Evolutionary conservation across 2,797 vertebrate genomes (phyloP), one percentile per base, ranked within the genome.

Genomic region (Alauda arvensis): DNA sequence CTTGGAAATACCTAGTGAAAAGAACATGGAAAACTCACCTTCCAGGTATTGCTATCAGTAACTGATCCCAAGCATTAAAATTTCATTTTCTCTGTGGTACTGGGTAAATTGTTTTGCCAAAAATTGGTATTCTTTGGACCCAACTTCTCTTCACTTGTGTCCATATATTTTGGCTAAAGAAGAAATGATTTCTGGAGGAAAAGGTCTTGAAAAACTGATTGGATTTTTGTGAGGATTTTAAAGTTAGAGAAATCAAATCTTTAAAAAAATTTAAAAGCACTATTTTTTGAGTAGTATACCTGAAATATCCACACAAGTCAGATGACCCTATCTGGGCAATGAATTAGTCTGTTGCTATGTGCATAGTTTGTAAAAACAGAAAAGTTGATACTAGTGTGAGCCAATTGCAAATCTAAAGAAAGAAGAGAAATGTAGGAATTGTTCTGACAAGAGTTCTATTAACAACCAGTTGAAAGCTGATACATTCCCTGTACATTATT

Each of bases 221-320:
- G 15, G n/a, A 89, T 63, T 71, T 71, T 55, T 84, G 19, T 68
- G 21, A 68, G 24, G 28, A 68, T 53, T 83, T 93, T 81, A 57
- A 40, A 46, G 59, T 77, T 37, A 51, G 11, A 51, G 14, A 48
- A 57, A 45, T 29, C 11, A 53, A 59, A 15, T 0, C 0, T 39
- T 33, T 5, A 4, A 7, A 19, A 6, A 7, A 23, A 4, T 3
- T 10, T 59, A 4, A 14, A 25, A 33, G 7, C 13, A 42, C 2
- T 71, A 13, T 5, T 10, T 77, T 85, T 80, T 43, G 28, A 40
- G 6, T 39, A 51, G 5, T 19, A 18, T 46, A 49, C 46, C 12
- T 67, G 67, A 87, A 85, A 53, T 72, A 62, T 8, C 9, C 16
- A 7, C 9, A 40, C 4, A 60, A 59, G 18, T 74, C 34, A 51